Conservation (phyloP, 2,113 vertebrate species). For the Malurus alboscapulatus region DNA sequence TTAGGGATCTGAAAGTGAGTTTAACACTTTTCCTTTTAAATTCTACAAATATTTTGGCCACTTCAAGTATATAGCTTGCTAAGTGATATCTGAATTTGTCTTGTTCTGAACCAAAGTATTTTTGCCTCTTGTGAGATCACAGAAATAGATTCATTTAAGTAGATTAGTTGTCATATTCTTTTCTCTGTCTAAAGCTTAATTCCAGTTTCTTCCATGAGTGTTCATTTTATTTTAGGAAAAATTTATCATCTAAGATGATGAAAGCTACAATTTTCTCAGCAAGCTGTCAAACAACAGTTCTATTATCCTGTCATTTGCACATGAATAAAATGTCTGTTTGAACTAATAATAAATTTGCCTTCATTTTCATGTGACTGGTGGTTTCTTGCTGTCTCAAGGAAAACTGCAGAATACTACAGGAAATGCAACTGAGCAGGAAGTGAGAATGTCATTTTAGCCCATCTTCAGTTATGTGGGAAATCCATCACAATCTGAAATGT, state of each 20-base stretch:
- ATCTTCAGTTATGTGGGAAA: neutral
- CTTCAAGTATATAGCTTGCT: neutral
- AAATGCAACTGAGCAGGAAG: neutral
- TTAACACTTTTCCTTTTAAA: neutral
- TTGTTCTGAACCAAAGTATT: slow-evolving; percentile 16
- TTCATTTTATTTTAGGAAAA: slow-evolving; percentile 65
- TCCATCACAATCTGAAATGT: neutral
- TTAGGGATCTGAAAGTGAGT: neutral
- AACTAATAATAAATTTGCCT: slow-evolving; percentile 59
- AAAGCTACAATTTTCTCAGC: slow-evolving; percentile 64
- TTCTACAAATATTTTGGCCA: neutral
- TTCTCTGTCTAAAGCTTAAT: slow-evolving; percentile 16
- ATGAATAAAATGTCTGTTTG: slow-evolving; percentile 60
- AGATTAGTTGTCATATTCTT: slow-evolving; percentile 15
- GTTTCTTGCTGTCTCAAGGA: slow-evolving; percentile 21
- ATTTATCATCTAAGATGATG: slow-evolving; percentile 50
- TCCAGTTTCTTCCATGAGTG: neutral
- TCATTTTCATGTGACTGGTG: slow-evolving; percentile 14
- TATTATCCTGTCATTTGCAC: slow-evolving; percentile 60
- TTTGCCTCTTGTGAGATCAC: neutral
- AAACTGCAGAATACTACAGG: neutral
- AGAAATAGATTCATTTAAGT: slow-evolving; percentile 6
- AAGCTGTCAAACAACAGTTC: slow-evolving; percentile 62
- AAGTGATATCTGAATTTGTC: neutral
- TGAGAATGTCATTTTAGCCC: neutral